Base-by-base conservation (phyloP, 2,113 vertebrate species). In the Clarias batrachus region DNA sequence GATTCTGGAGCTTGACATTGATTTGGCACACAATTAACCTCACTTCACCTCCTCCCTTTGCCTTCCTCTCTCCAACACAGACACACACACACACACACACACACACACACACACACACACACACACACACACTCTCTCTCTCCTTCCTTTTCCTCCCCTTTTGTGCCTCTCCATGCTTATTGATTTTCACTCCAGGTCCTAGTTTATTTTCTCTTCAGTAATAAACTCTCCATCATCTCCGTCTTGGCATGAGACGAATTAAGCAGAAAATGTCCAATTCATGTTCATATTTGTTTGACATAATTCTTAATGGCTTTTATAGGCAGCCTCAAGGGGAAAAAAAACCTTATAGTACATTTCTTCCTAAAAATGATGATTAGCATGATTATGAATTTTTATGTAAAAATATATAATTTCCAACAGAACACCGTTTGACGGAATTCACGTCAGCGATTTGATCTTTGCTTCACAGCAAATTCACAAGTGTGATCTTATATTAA, bases 21-120 rank as follows among this genome's bases (percentile, higher is more conserved):
- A 85, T 85, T 85, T 88, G 87, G 79, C 87, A 88, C 84, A 76
- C 63, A 88, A 88, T 88, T 88, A 88, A 88, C 87, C 87, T 70
- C 63, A 68, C 87, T 73, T 70, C 62, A 54, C 60, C 79, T 41
- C 70, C 48, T 48, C 23, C 66, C 65, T 27, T 70, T 52, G 19
- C 30, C 65, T 33, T 71, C 27, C 81, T 79, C 81, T 80, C 65
- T 57, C 37, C 54, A 37, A 33, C 59, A 19, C 25, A 17, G 14
- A 63, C 41, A 41, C 41, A 41, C 41, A 41, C 41, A 41, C 41
- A 41, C 5, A 41, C 41, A 4, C 41, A 41, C 41, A 41, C 41
- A 41, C 41, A 41, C 41, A 41, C 5, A 41, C 41, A 33, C 59
- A 19, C 25, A 17, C 21, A 63, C 41, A 41, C 41, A 6, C 41